These are phyloP conservation scores for Carterocephalus palaemon DNA, from an alignment of 2,888 invertebrate genomes.

Conservation along the genomic window DNA sequence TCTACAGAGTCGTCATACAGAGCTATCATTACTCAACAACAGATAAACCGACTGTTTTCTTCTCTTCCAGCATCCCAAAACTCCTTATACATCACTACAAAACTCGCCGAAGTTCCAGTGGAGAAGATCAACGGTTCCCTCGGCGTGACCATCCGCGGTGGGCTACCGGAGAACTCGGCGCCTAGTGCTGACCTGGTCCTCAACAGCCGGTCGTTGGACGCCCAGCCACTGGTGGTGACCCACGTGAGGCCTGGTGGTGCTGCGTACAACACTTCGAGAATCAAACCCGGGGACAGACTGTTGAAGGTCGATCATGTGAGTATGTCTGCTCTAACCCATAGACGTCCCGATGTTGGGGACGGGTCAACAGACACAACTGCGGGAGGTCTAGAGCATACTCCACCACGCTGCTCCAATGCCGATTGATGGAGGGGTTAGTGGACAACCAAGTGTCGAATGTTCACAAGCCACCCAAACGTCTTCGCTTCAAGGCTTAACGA, in stretches of 20 bases:
- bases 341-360: too few species aligned
- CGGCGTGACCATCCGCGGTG: slow-evolving; percentile 92
- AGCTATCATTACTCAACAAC: too few species aligned
- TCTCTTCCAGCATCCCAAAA: slow-evolving; percentile 80
- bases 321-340: slow-evolving; percentile 27
- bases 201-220: slow-evolving; percentile 76
- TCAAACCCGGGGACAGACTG: slow-evolving; percentile 93
- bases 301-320: slow-evolving; percentile 90
- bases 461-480: too few species aligned
- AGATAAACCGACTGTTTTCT: not conserved
- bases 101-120: slow-evolving; percentile 88
- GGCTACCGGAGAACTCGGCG: slow-evolving; percentile 78
- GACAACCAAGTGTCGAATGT: too few species aligned
- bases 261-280: slow-evolving; percentile 92
- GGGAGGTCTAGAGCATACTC: too few species aligned
- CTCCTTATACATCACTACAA: slow-evolving; percentile 86
- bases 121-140: slow-evolving; percentile 90
- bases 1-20: too few species aligned
- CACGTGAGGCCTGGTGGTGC: slow-evolving; percentile 93
- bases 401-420: too few species aligned
- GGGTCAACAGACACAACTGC: too few species aligned
- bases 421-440: too few species aligned
- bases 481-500: too few species aligned
- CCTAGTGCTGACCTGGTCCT: slow-evolving; percentile 80
- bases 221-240: slow-evolving; percentile 91